phyloP scores from a whole-genome alignment of 2,797 vertebrate species.

The Rhinella marina region DNA sequence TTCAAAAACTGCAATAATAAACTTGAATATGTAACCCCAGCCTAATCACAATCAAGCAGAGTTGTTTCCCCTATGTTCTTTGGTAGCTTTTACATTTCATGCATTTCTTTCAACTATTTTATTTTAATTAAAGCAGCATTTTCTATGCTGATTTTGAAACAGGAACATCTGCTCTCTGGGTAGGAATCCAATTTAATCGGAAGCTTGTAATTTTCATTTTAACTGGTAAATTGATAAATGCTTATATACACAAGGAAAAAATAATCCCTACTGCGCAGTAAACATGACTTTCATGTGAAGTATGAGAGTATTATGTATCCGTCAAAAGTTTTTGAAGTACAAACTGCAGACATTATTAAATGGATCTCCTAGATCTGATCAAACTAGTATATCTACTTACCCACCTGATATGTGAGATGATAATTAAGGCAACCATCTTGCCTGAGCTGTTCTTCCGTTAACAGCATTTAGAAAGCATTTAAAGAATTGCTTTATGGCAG shows the following conservation, averaged over 20 bases:
- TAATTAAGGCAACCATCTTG: no score
- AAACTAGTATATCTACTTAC: no score
- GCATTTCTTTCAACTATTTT: not conserved
- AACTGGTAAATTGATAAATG: not conserved
- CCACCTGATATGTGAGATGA: no score
- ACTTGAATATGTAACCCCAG: no score
- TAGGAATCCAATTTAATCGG: not conserved
- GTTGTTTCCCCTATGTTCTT: not conserved
- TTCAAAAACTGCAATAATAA: no score
- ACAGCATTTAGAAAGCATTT: no score
- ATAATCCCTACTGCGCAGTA: not conserved
- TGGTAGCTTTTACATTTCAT: not conserved
- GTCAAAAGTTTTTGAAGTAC: not conserved
- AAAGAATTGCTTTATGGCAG: no score
- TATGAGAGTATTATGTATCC: not conserved
- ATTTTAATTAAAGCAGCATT: slow-evolving; percentile 33
- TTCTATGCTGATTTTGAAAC: slow-evolving; percentile 24
- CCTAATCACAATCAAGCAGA: not conserved
- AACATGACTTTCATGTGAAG: not conserved
- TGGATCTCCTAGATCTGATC: no score
- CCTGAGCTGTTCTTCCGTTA: no score
- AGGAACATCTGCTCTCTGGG: slow-evolving; percentile 23
- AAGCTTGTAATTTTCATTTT: slow-evolving; percentile 14
- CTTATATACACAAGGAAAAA: not conserved
- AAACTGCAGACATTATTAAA: no score